These are phyloP conservation scores for Stenoptilia bipunctidactyla DNA, from an alignment of 2,888 invertebrate genomes.

Conservation along the genomic window DNA sequence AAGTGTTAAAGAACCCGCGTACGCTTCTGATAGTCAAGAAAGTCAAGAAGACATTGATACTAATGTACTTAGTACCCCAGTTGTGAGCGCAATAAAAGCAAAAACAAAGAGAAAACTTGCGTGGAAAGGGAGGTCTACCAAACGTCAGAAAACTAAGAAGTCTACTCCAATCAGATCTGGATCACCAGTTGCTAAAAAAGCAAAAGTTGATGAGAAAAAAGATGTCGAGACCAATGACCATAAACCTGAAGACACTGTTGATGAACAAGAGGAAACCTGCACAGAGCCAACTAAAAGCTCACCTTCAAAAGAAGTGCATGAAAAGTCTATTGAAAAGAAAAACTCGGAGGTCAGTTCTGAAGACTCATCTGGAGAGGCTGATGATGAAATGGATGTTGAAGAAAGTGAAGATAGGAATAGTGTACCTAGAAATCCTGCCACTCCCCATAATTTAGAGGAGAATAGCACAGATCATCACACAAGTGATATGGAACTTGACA, in stretches of 20 bases:
- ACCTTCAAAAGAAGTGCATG: conserved; percentile 22
- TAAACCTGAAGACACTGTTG: conserved; percentile 40
- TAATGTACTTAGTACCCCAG: conserved; percentile 21
- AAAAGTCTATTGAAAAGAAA: conserved; percentile 36
- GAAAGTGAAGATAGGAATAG: conserved; percentile 60
- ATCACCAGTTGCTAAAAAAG: conserved; percentile 42
- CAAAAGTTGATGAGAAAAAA: conserved; percentile 31
- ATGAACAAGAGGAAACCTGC: conserved; percentile 21
- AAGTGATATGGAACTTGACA: conserved; percentile 64
- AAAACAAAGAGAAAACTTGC: conserved; percentile 59
- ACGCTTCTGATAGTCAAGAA: conserved; percentile 56
- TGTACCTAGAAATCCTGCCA: conserved; percentile 44
- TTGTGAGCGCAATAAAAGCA: conserved; percentile 25
- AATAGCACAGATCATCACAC: conserved; percentile 60
- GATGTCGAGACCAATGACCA: conserved; percentile 23
- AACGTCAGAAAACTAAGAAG: conserved; percentile 37
- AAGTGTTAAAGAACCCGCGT: conserved; percentile 34
- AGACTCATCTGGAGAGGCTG: conserved; percentile 76
- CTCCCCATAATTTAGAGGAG: conserved; percentile 44
- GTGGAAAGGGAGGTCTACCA: conserved; percentile 61
- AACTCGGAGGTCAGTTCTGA: conserved; percentile 66
- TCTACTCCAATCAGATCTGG: conserved; percentile 19
- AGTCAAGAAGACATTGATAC: conserved; percentile 44
- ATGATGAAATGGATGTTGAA: conserved; percentile 77
- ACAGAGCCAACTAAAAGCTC: conserved; percentile 19